Evolutionary conservation across 2,797 vertebrate genomes (phyloP).

Genomic region (Amazona finschi): DNA sequence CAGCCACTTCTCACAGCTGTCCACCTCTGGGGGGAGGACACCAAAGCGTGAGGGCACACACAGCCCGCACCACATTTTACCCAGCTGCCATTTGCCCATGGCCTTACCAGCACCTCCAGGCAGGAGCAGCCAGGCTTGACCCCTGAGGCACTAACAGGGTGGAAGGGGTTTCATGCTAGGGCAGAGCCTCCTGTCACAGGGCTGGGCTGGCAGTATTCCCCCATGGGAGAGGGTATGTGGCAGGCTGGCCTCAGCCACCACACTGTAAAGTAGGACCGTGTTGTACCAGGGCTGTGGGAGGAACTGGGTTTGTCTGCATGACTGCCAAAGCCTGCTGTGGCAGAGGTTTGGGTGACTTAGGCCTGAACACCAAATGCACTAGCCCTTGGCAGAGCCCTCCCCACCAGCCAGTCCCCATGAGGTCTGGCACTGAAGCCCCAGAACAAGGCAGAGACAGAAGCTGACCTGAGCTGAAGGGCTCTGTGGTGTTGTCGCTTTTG

Average conservation of each 20-base stretch:
- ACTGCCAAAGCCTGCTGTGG: background rate
- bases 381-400: background rate
- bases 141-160: background rate
- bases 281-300: background rate
- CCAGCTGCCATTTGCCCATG: background rate
- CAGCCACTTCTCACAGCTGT: conserved; percentile 96
- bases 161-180: background rate
- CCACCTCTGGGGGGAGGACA: conserved; percentile 79
- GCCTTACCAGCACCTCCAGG: background rate
- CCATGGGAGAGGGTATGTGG: rapidly evolving
- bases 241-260: background rate
- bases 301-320: background rate
- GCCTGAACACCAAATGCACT: background rate
- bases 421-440: background rate
- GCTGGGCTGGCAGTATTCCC: background rate
- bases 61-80: background rate
- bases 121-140: background rate
- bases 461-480: conserved; percentile 85
- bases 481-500: conserved; percentile 80
- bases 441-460: background rate
- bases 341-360: background rate
- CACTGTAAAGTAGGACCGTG: background rate
- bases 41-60: background rate
- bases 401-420: background rate
- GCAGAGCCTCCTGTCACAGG: background rate